Base-by-base conservation (phyloP, 23 tunicate species). In the Clavelina lepadiformis region DNA sequence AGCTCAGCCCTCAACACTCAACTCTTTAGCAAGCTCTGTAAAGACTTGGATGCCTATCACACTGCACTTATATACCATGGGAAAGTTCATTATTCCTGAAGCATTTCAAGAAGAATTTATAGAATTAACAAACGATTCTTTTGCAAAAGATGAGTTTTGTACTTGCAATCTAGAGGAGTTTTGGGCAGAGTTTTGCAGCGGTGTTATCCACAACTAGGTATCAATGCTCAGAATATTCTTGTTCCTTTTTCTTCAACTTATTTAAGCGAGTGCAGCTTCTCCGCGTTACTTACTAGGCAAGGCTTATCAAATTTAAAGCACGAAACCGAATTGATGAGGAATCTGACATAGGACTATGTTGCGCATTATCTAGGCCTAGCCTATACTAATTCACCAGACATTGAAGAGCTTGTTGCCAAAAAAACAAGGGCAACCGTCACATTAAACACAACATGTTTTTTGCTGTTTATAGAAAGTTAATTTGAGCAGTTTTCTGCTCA, bases 231-330 rank as follows among this genome's bases (percentile, higher is more conserved):
- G 80, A 74, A 74, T 46, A 61, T 74, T 74, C 61, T 74, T 44
- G 80, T 62, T 74, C 71, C 71, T 3, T 74, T 74, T 74, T 61
- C 80, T 63, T 45, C 80, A 61, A 61, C 80, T 63, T 74, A 74
- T 61, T 62, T 61, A 26, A 62, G 80, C 80, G 71, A 47, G 29
- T 74, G 80, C 71, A 71, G 80, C 60, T 74, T 74, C 49, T 62
- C 80, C 63, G 80, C 80, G 5, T 63, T 74, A 61, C 70, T 74
- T 74, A 47, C 61, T 62, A 13, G 50, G 50, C 50, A n/a, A n/a
- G n/a, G n/a, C n/a, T n/a, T n/a, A 74, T 74, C 71, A 74, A 62
- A 63, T 63, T 71, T 46, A 74, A 74, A 74, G 71, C 80, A 74
- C 24, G 61, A 49, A 61, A 74, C 80, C 70, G 71, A 46, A 28